Conservation (phyloP, 2,888 invertebrate genomes). For the Pantelozetes paolii region DNA sequence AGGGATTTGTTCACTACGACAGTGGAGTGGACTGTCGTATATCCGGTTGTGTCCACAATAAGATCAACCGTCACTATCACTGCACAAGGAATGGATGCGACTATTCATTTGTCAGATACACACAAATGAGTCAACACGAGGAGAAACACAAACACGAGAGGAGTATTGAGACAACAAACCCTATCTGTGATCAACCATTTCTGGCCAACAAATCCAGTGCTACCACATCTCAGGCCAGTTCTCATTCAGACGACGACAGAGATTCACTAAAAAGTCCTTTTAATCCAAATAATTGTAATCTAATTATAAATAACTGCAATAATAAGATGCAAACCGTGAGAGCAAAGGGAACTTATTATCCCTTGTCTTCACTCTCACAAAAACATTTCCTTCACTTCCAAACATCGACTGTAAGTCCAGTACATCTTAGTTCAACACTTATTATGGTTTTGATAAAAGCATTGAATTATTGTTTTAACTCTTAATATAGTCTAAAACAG, state of each 20-base stretch:
- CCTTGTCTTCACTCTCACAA: constrained; percentile 62
- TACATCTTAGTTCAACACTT: neutral
- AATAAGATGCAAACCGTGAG: constrained; percentile 64
- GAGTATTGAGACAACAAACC: constrained; percentile 5
- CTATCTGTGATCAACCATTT: constrained; percentile 31
- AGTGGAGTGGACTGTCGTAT: constrained; percentile 66
- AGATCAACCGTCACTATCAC: constrained; percentile 70
- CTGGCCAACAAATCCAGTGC: neutral
- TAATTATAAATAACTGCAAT: neutral
- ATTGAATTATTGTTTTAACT: neutral
- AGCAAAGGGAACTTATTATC: constrained; percentile 87
- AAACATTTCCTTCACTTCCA: constrained; percentile 41
- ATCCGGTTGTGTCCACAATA: constrained; percentile 64
- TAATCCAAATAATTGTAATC: neutral
- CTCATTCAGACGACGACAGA: constrained; percentile 5
- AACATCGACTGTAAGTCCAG: constrained; percentile 1
- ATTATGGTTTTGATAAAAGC: neutral
- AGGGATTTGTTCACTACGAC: constrained; percentile 80
- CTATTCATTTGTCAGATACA: constrained; percentile 68
- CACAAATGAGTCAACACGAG: constrained; percentile 69
- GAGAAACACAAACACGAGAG: constrained; percentile 59
- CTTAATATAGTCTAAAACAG: constrained; percentile 10
- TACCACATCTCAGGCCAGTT: constrained; percentile 28
- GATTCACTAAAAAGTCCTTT: constrained; percentile 35
- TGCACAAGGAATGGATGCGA: constrained; percentile 67